phyloP scores from a whole-genome alignment of 2,797 vertebrate species.

The Karalla daura region DNA sequence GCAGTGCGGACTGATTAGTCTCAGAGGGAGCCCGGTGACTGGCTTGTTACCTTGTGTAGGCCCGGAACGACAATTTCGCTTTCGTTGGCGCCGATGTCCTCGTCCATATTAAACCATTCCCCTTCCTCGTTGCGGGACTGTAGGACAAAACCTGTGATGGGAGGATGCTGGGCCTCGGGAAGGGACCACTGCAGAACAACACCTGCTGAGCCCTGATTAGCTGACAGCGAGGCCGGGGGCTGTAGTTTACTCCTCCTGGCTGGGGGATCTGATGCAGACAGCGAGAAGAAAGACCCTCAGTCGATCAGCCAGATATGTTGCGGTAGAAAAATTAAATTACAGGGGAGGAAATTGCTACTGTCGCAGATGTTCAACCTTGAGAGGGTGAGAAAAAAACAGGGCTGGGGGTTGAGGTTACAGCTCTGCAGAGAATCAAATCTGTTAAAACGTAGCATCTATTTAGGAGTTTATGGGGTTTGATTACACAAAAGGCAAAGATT shows the following conservation, averaged over 20 bases:
- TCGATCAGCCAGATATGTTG: conserved; percentile 19
- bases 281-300: conserved; percentile 36
- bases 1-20: conserved; percentile 51
- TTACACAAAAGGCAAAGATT: conserved; percentile 1
- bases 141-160: conserved; percentile 85
- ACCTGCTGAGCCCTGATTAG: conserved; percentile 85
- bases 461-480: neutral
- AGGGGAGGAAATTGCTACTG: conserved; percentile 28
- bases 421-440: neutral
- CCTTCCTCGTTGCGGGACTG: conserved; percentile 86
- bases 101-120: conserved; percentile 89
- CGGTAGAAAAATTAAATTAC: conserved; percentile 47
- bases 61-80: conserved; percentile 88
- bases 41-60: conserved; percentile 89
- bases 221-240: conserved; percentile 85
- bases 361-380: conserved; percentile 41
- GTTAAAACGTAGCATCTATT: neutral
- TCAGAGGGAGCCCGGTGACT: conserved; percentile 34
- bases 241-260: conserved; percentile 65
- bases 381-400: neutral
- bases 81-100: conserved; percentile 84
- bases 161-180: conserved; percentile 76
- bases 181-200: conserved; percentile 89
- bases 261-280: conserved; percentile 62
- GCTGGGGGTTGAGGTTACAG: neutral